Evolutionary conservation across 1,140 invertebrate species (phyloP).

Genomic region (Pteromalus puparum): DNA sequence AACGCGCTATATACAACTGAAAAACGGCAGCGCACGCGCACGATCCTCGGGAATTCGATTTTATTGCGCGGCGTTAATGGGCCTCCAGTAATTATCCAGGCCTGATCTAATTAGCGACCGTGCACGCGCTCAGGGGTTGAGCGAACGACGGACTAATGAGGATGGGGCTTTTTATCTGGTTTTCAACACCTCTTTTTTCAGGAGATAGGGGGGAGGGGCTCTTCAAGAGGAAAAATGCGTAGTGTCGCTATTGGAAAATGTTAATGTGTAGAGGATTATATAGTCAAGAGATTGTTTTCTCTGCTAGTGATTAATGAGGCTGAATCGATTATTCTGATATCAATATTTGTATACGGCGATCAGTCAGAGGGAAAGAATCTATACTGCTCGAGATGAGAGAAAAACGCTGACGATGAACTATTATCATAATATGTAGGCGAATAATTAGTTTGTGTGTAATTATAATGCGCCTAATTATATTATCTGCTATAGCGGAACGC

Average conservation of each 20-base stretch:
- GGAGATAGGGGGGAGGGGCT: neutral
- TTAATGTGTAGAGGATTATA: too few species aligned
- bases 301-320: neutral
- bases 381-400: too few species aligned
- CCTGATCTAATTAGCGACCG: constrained; percentile 51
- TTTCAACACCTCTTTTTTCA: neutral
- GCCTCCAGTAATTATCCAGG: constrained; percentile 49
- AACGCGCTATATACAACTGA: neutral
- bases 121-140: neutral
- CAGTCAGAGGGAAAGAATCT: too few species aligned
- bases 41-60: constrained; percentile 29
- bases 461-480: too few species aligned
- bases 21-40: neutral
- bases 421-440: neutral
- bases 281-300: neutral
- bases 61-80: constrained; percentile 18
- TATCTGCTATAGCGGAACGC: neutral
- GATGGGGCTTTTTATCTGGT: neutral
- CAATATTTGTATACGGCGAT: too few species aligned
- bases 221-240: neutral
- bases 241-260: neutral
- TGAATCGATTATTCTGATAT: too few species aligned
- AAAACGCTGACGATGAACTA: neutral
- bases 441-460: neutral
- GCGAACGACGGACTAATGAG: constrained; percentile 12